A percentile compares a stretch with the other conserved stretches of the same genome.
Conservation (phyloP, 2,888 invertebrate species). For the Orthosia incerta region DNA sequence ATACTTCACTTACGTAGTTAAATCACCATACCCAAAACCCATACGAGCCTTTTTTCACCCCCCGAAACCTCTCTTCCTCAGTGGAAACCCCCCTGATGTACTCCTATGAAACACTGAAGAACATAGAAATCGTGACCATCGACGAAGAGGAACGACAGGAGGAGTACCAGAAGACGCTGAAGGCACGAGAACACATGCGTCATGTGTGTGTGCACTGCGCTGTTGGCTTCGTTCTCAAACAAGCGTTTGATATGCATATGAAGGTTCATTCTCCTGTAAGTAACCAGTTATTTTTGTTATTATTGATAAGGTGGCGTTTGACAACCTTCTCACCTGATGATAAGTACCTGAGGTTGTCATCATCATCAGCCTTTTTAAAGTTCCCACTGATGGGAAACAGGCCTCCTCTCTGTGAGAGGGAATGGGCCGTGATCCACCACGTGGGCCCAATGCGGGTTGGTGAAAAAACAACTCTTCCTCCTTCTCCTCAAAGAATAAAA, state of each 20-base stretch:
- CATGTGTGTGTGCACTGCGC: slow-evolving; percentile 73
- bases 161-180: slow-evolving; percentile 67
- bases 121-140: slow-evolving; percentile 77
- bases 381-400: no score
- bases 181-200: slow-evolving; percentile 69
- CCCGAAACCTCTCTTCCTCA: slow-evolving; percentile 24
- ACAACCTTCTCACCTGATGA: no score
- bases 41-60: background rate
- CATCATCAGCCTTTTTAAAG: no score
- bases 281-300: background rate
- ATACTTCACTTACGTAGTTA: no score
- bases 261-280: slow-evolving; percentile 72
- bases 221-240: slow-evolving; percentile 72
- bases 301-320: no score
- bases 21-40: background rate
- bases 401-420: no score
- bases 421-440: no score
- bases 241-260: slow-evolving; percentile 74
- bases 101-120: slow-evolving; percentile 70
- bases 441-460: no score
- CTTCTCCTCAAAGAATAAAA: no score
- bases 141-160: slow-evolving; percentile 70
- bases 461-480: no score
- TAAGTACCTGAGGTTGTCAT: no score
- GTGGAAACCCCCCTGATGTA: slow-evolving; percentile 64